Percentiles rank a stretch among this genome's conserved stretches.
These are phyloP conservation scores for Otolemur garnettii DNA, from an alignment of 2,113 vertebrate species.

Conservation along the genomic window DNA sequence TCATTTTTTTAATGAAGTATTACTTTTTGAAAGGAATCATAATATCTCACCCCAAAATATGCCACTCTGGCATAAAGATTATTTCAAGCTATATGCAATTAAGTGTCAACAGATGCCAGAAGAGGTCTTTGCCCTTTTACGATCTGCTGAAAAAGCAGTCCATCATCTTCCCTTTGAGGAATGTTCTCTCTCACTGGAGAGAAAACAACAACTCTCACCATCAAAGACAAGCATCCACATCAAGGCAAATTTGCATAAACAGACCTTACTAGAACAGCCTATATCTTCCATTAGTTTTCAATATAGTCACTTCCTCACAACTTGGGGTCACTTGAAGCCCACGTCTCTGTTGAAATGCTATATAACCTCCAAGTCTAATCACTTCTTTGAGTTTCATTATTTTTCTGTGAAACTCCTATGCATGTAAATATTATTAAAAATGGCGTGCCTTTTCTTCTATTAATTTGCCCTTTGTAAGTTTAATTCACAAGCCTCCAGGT, in stretches of 20 bases:
- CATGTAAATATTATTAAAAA: background rate
- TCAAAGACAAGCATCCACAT: background rate
- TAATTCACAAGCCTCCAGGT: background rate
- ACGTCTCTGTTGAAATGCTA: background rate
- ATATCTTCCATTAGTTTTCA: background rate
- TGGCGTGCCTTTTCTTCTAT: background rate
- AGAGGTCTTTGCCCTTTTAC: slow-evolving; percentile 5
- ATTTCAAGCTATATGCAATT: slow-evolving; percentile 14
- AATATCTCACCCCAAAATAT: background rate
- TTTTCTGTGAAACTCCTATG: background rate
- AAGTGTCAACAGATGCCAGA: background rate
- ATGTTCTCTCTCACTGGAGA: background rate
- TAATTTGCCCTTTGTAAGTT: background rate
- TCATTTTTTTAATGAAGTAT: background rate
- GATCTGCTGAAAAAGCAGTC: background rate
- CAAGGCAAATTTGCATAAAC: background rate
- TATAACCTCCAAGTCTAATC: background rate
- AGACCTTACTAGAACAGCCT: background rate
- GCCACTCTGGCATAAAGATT: background rate
- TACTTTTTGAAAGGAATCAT: background rate
- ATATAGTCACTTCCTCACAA: background rate
- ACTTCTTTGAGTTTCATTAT: background rate
- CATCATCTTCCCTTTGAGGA: background rate
- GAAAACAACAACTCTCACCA: background rate
- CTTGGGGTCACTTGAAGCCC: background rate